These are phyloP conservation scores for Zaprionus taronus DNA, from an alignment of 1,140 invertebrate species.

Conservation along the genomic window DNA sequence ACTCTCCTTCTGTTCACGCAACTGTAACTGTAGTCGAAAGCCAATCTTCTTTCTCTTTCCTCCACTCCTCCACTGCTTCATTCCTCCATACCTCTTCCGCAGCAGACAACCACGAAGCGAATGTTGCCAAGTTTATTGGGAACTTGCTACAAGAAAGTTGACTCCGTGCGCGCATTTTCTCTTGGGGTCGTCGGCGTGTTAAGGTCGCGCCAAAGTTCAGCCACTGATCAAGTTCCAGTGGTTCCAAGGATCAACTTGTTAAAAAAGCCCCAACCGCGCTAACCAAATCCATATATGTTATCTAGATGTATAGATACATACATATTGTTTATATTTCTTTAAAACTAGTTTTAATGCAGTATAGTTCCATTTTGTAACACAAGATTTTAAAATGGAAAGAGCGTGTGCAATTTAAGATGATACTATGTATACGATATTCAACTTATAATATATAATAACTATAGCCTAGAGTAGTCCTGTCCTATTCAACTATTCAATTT, in stretches of 20 bases:
- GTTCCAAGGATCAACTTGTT: slow-evolving; percentile 36
- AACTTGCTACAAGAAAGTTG: slow-evolving; percentile 43
- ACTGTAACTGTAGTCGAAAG: slow-evolving; percentile 5
- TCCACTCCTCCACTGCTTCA: no score
- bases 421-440: not conserved
- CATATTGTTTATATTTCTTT: not conserved
- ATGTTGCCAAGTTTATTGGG: slow-evolving; percentile 40
- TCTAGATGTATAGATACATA: no score
- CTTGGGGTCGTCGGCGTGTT: not conserved
- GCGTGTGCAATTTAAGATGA: not conserved
- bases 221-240: slow-evolving; percentile 40
- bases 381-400: not conserved
- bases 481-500: no score
- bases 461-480: no score
- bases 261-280: not conserved
- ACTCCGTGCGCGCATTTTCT: slow-evolving; percentile 17
- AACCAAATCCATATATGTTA: no score
- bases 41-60: not conserved
- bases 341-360: no score
- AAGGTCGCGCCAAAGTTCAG: slow-evolving; percentile 25
- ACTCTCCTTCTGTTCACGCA: not conserved
- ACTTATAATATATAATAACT: not conserved
- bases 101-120: slow-evolving; percentile 29
- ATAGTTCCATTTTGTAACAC: not conserved
- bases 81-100: not conserved